Conservation (phyloP, 2,888 invertebrate genomes). For the Endotricha flammealis region DNA sequence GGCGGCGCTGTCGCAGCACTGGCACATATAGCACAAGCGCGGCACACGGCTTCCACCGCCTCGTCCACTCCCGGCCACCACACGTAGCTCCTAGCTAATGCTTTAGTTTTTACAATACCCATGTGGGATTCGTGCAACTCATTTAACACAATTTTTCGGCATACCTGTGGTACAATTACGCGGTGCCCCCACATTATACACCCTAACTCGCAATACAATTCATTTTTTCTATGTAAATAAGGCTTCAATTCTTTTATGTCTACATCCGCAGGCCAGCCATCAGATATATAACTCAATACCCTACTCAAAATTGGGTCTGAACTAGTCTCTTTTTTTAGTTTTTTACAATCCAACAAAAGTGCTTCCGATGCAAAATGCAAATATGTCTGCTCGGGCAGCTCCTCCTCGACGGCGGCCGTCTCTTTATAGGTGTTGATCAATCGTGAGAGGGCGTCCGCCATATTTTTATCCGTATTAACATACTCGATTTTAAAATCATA, state of each 20-base stretch:
- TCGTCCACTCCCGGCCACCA: constrained; percentile 21
- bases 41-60: constrained; percentile 12
- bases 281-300: constrained; percentile 5
- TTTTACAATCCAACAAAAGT: constrained; percentile 13
- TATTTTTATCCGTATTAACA: constrained; percentile 14
- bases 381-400: constrained; percentile 5
- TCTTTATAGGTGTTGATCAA: constrained; percentile 7
- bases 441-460: constrained; percentile 14
- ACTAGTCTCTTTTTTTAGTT: constrained; percentile 10
- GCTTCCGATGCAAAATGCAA: too few species aligned
- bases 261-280: constrained; percentile 9
- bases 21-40: constrained; percentile 11
- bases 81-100: too few species aligned
- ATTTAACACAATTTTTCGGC: constrained; percentile 11
- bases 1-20: constrained; percentile 4
- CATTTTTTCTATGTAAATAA: constrained; percentile 1
- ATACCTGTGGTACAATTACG: constrained; percentile 10
- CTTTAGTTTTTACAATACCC: too few species aligned
- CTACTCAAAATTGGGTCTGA: constrained; percentile 11
- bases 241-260: constrained; percentile 12
- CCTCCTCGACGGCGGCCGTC: background rate
- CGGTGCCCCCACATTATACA: constrained; percentile 18
- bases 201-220: constrained; percentile 11
- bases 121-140: constrained; percentile 22
- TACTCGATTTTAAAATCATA: constrained; percentile 19